Base-by-base conservation (phyloP, 2,888 invertebrate species). In the Leptopilina drosophilae region DNA sequence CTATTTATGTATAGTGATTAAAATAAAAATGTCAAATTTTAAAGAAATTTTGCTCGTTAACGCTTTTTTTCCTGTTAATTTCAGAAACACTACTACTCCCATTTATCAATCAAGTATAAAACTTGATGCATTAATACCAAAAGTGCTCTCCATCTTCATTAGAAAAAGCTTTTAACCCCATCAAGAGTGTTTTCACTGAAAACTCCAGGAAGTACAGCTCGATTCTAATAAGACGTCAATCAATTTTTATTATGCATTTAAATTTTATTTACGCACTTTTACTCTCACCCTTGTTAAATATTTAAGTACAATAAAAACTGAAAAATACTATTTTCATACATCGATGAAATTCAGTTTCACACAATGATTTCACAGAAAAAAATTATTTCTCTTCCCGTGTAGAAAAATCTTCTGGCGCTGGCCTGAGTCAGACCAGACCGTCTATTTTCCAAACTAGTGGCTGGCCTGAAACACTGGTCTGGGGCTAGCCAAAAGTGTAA, bases 71-170 rank as follows among this genome's bases (percentile, higher is more conserved):
- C 11, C 8, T 20, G 14, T 46, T 8, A 66, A 66, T 66, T 46
- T 42, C 66, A 42, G 40, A 11, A 15, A 67, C 46, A 46, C 40
- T 67, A 46, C 40, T 67, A 65, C 12, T 49, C 20, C 49, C 67
- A 67, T 67, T 67, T 67, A 67, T 67, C 67, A 67, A 67, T 67
- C 67, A 46, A 67, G 66, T 46, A 33, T 33, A 67, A 42, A 67
- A 67, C 46, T 20, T 49, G 26, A 67, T 67, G 67, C 67, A 67
- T 49, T 67, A 67, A 67, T 67, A 49, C 20, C 20, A 12, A 67
- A 67, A 67, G 49, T 67, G 49, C 67, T 67, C 49, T 49, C 67
- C 49, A 67, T 67, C 67, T 49, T 67, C 67, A 49, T 49, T 49
- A 67, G 15, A 67, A 49, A 67, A 67, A 67, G 67, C 67, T 67